phyloP scores from a whole-genome alignment of 2,888 invertebrate species.

The Machimus rusticus region DNA sequence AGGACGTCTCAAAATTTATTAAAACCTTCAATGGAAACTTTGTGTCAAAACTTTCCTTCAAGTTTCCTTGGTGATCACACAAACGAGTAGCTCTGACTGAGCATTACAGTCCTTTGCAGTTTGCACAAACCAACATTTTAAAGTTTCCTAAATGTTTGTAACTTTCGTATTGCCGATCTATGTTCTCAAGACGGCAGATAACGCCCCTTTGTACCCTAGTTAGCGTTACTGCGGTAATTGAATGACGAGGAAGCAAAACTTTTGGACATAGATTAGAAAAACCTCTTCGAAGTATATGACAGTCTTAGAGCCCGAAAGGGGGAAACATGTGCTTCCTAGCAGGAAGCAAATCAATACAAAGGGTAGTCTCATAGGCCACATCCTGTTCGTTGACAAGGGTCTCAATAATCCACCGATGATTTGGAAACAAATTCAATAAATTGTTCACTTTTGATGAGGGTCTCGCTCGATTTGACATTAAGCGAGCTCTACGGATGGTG shows the following conservation, averaged over 20 bases:
- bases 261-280: background rate
- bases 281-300: background rate
- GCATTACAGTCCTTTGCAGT: background rate
- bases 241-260: background rate
- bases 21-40: background rate
- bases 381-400: conserved; percentile 3
- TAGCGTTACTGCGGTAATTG: background rate
- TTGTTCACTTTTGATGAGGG: background rate
- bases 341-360: background rate
- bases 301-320: background rate
- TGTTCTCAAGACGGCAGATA: background rate
- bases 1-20: conserved; percentile 13
- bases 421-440: conserved; percentile 12
- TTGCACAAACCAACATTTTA: background rate
- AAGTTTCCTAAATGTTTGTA: background rate
- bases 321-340: background rate
- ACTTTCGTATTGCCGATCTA: background rate
- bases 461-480: background rate
- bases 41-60: background rate
- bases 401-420: conserved; percentile 12
- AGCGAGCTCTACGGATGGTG: background rate
- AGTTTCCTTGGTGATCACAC: background rate
- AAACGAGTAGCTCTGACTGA: background rate
- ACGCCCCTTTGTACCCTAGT: background rate
- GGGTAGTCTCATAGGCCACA: background rate